phyloP scores from a whole-genome alignment of 30 jellyfish, hydroid and myxozoan species.

The Morbakka virulenta region DNA sequence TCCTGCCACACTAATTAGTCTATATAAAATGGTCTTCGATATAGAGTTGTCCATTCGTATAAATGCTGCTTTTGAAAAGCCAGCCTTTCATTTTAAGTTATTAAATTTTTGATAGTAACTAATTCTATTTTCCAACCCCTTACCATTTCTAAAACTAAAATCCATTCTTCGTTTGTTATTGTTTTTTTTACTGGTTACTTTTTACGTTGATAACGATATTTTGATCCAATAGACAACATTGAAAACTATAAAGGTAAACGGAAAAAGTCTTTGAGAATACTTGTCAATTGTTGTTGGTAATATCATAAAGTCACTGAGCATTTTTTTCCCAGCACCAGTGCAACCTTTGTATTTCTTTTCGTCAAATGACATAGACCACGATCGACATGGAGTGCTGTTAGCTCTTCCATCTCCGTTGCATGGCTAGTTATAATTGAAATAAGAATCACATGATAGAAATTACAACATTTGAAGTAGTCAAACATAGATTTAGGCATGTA shows the following conservation, averaged over 20 bases:
- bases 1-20: too few species aligned
- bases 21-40: too few species aligned
- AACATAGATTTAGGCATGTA: too few species aligned
- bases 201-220: constrained; percentile 39
- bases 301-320: constrained; percentile 42
- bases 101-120: too few species aligned
- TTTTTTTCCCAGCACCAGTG: neutral
- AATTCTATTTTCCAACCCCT: too few species aligned
- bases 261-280: constrained; percentile 40
- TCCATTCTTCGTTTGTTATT: too few species aligned
- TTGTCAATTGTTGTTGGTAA: constrained; percentile 51
- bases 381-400: neutral
- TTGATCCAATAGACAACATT: constrained; percentile 34
- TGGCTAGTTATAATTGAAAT: neutral
- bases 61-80: too few species aligned
- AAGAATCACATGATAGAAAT: neutral
- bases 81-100: too few species aligned
- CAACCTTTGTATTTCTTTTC: neutral
- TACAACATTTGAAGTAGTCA: too few species aligned
- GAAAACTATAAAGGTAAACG: constrained; percentile 40
- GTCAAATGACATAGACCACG: constrained; percentile 3
- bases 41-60: too few species aligned
- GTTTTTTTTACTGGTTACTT: too few species aligned
- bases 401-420: neutral
- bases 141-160: too few species aligned